These are phyloP conservation scores for Sesia apiformis DNA, from an alignment of 2,888 invertebrate species.

Conservation along the genomic window DNA sequence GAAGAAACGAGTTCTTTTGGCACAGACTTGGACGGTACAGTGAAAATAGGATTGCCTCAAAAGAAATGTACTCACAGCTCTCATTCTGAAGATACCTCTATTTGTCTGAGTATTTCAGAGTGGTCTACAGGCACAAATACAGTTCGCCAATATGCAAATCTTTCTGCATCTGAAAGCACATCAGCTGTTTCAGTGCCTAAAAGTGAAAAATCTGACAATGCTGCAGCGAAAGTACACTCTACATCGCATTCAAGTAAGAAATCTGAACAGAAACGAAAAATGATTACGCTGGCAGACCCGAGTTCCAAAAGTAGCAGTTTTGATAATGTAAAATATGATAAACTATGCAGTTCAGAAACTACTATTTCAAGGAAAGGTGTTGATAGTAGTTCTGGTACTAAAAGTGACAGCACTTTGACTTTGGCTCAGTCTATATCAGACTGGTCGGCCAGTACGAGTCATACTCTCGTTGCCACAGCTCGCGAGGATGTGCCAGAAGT, in stretches of 20 bases:
- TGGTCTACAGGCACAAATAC: constrained; percentile 93
- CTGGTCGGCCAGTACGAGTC: constrained; percentile 88
- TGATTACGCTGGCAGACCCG: constrained; percentile 59
- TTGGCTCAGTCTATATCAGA: constrained; percentile 87
- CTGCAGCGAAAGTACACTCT: constrained; percentile 72
- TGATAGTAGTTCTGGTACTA: constrained; percentile 80
- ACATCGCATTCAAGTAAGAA: constrained; percentile 70
- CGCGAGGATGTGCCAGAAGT: constrained; percentile 59
- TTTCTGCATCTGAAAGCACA: constrained; percentile 80
- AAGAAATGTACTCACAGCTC: constrained; percentile 89
- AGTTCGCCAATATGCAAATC: constrained; percentile 85
- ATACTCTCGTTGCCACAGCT: constrained; percentile 80
- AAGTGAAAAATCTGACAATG: constrained; percentile 76
- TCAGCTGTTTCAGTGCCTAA: constrained; percentile 76
- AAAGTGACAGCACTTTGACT: constrained; percentile 85
- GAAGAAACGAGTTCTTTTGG: constrained; percentile 84
- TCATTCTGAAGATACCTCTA: constrained; percentile 90
- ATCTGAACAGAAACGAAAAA: constrained; percentile 64
- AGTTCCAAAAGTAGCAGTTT: constrained; percentile 76
- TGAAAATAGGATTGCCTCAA: constrained; percentile 84
- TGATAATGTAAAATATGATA: constrained; percentile 73
- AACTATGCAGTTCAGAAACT: constrained; percentile 76
- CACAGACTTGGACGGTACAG: constrained; percentile 87
- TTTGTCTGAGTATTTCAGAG: constrained; percentile 88
- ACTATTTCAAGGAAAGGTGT: constrained; percentile 66